Base-by-base conservation (phyloP, 2,888 invertebrate species). In the Oligia latruncula region DNA sequence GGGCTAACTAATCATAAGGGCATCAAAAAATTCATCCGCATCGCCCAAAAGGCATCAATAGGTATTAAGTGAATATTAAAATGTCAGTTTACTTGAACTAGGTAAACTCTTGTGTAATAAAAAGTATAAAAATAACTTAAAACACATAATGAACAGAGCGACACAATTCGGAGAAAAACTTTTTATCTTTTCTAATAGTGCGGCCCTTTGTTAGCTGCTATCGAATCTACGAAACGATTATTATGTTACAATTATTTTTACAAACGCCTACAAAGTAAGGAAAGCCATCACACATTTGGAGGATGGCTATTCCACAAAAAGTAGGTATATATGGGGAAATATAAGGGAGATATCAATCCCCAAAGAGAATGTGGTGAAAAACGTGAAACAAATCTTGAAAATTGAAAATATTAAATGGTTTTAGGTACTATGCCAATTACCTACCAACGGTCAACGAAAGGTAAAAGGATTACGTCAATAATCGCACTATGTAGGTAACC, bases 171-270 rank as follows among this genome's bases (percentile, higher is more conserved):
- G 6, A 72, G 83, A 88, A 88, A 35, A 43, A 72, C 8, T 49
- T 64, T 75, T 88, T 86, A 86, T 88, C 83, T 20, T 74, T 20
- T 66, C 4, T 66, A 68, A 80, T 78, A 82, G 74, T 71, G 78
- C 2, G 5, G 2, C 35, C 58, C 60, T 72, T 72, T 78, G 81
- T 84, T 73, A 13, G 15, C 2, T 67, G 64, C 77, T 85, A 88
- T 88, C 88, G 49, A 84, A 65, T 80, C 80, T 71, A 80, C 73
- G 87, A 86, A 85, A 71, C 15, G 17, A 3, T 80, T 58, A 58
- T 23, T 40, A 40, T n/a, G 15, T 67, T 20, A 11, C 23, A 35
- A 55, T 40, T 35, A 55, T 40, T 43, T 0, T 43, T 58, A 40
- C 15, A 46, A 46, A 23, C 29, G 15, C 23, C 9, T 15, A 71